phyloP scores from a whole-genome alignment of 2,888 invertebrate genomes.

The Hirudinaria manillensis region DNA sequence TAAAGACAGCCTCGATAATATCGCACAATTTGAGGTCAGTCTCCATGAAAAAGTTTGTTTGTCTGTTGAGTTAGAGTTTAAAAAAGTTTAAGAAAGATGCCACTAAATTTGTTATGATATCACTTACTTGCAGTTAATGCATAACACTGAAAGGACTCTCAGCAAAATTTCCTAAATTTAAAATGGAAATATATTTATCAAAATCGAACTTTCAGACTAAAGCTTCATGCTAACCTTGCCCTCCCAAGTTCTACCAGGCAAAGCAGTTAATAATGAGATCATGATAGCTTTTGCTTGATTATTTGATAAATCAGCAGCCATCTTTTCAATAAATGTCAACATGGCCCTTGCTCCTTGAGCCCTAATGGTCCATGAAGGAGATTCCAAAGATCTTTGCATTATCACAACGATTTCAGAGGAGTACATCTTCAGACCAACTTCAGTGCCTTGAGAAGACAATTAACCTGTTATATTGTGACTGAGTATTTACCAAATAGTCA shows the following conservation, averaged over 20 bases:
- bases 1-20: constrained; percentile 65
- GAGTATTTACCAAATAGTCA: neutral
- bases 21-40: constrained; percentile 41
- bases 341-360: constrained; percentile 79
- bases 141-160: constrained; percentile 70
- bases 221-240: constrained; percentile 61
- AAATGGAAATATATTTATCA: neutral
- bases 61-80: neutral
- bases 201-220: neutral
- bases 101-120: neutral
- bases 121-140: constrained; percentile 64
- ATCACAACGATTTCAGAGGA: constrained; percentile 67
- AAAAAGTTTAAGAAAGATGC: neutral
- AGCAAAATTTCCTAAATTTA: constrained; percentile 56
- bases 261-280: constrained; percentile 64
- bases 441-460: constrained; percentile 55
- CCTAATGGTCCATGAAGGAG: constrained; percentile 81
- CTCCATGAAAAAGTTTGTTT: constrained; percentile 30
- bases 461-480: neutral
- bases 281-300: constrained; percentile 60
- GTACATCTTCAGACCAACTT: constrained; percentile 73
- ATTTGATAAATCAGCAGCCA: constrained; percentile 64
- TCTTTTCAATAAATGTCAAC: constrained; percentile 69
- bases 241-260: constrained; percentile 78
- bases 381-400: constrained; percentile 67